Percentiles rank a stretch among this genome's conserved stretches.
Evolutionary conservation across 2,113 vertebrate genomes (phyloP).

Genomic region (Speoplatyrhinus poulsoni): DNA sequence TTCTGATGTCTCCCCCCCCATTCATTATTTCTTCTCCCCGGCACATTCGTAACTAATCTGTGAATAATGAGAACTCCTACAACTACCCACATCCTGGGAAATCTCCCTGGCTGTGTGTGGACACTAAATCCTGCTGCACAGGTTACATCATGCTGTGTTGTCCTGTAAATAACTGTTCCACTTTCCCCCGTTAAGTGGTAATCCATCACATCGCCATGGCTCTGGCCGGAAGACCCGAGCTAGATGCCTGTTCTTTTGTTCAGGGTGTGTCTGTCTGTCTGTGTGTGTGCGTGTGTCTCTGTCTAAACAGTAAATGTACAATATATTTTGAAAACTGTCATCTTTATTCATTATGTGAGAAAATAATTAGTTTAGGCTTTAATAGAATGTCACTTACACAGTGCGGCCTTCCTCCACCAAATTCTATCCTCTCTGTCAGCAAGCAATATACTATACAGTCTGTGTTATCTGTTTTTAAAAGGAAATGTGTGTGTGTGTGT

Average conservation of each 20-base stretch:
- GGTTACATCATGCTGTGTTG: neutral
- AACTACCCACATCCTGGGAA: neutral
- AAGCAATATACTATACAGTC: too few species aligned
- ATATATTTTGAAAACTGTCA: too few species aligned
- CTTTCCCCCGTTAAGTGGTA: slow-evolving; percentile 5
- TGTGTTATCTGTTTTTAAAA: too few species aligned
- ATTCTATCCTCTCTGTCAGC: too few species aligned
- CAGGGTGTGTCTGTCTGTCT: neutral
- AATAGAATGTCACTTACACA: neutral
- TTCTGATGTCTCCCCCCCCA: neutral
- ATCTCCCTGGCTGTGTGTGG: neutral
- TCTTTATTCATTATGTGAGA: neutral
- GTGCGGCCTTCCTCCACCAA: too few species aligned
- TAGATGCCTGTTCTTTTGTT: neutral
- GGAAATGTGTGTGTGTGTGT: neutral
- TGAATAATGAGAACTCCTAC: slow-evolving; percentile 33
- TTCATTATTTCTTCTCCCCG: slow-evolving; percentile 30
- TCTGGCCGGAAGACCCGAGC: slow-evolving; percentile 11
- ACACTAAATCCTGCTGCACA: slow-evolving; percentile 15
- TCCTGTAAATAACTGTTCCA: slow-evolving; percentile 26
- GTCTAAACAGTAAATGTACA: neutral
- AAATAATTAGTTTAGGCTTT: neutral
- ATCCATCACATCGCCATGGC: slow-evolving; percentile 18
- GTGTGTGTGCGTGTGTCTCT: slow-evolving; percentile 4
- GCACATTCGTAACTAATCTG: slow-evolving; percentile 34